Percentiles rank a stretch among this genome's conserved stretches.
phyloP scores from a whole-genome alignment of 2,888 invertebrate species.

The Chirona hameri region DNA sequence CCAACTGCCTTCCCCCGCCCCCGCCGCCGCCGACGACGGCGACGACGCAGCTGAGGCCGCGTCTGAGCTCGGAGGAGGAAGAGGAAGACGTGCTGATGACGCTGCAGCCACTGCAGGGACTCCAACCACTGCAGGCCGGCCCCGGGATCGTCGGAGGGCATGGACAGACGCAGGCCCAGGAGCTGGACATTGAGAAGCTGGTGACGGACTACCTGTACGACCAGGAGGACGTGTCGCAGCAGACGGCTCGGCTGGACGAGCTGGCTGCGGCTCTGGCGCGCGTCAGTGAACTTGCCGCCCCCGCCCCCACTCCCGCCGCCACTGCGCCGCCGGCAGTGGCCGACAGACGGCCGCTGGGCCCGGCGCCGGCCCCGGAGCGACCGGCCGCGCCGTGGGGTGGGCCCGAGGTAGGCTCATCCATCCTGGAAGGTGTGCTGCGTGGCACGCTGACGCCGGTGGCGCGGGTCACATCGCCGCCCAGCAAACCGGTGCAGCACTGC shows the following conservation, averaged over 20 bases:
- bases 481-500: not conserved
- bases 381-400: slow-evolving; percentile 33
- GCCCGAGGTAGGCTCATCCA: slow-evolving; percentile 36
- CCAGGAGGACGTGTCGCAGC: not conserved
- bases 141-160: not conserved
- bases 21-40: not conserved
- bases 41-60: not conserved
- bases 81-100: not conserved
- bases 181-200: not conserved
- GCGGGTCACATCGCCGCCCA: slow-evolving; percentile 28
- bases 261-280: not conserved
- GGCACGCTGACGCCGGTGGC: slow-evolving; percentile 37
- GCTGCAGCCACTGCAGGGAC: not conserved
- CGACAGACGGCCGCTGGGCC: slow-evolving; percentile 29
- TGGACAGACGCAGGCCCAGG: no score
- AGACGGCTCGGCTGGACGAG: not conserved
- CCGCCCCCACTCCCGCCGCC: no score
- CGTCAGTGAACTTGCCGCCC: not conserved
- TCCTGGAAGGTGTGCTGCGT: slow-evolving; percentile 39
- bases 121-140: not conserved
- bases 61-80: not conserved
- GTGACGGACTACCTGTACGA: not conserved
- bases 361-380: slow-evolving; percentile 38
- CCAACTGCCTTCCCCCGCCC: not conserved
- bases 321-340: no score